A percentile compares a stretch with the other conserved stretches of the same genome.
These are phyloP conservation scores for Encarsia formosa DNA, from an alignment of 2,888 invertebrate species.

Conservation along the genomic window DNA sequence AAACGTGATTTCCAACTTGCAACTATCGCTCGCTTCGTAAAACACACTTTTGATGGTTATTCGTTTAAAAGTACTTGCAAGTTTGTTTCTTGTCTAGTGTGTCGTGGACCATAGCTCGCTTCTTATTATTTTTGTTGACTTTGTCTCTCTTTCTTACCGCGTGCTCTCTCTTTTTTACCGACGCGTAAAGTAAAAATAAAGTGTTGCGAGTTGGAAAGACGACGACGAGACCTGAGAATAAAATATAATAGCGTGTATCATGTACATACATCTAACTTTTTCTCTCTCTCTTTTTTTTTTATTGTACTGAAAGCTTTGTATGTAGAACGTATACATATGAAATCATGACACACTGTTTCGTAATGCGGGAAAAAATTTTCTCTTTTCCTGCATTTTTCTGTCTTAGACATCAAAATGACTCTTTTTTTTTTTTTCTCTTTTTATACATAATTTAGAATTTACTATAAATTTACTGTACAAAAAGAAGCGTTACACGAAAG, in stretches of 20 bases:
- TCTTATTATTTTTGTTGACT: not conserved
- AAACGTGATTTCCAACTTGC: constrained; percentile 25
- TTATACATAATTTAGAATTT: too few relatives aligned
- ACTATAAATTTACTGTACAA: too few relatives aligned
- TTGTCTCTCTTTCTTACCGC: not conserved
- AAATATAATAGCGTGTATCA: constrained; percentile 8
- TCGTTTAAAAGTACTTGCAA: constrained; percentile 3
- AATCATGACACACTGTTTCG: too few relatives aligned
- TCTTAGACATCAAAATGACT: too few relatives aligned
- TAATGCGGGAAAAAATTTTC: too few relatives aligned
- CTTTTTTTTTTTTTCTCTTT: too few relatives aligned
- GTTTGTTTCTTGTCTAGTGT: not conserved
- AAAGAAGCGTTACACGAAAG: too few relatives aligned
- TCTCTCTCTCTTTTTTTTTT: too few relatives aligned
- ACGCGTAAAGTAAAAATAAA: constrained; percentile 1
- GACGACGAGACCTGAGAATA: constrained; percentile 24
- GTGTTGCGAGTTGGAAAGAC: constrained; percentile 32
- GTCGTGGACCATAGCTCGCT: not conserved
- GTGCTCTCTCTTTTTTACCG: not conserved
- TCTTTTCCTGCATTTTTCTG: too few relatives aligned
- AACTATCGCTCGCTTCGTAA: constrained; percentile 2
- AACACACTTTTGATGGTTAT: too few relatives aligned
- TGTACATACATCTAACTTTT: too few relatives aligned
- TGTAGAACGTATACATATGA: too few relatives aligned
- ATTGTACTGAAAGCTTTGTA: not conserved